Conservation (phyloP, 2,797 vertebrate species). For the Myripristis murdjan region DNA sequence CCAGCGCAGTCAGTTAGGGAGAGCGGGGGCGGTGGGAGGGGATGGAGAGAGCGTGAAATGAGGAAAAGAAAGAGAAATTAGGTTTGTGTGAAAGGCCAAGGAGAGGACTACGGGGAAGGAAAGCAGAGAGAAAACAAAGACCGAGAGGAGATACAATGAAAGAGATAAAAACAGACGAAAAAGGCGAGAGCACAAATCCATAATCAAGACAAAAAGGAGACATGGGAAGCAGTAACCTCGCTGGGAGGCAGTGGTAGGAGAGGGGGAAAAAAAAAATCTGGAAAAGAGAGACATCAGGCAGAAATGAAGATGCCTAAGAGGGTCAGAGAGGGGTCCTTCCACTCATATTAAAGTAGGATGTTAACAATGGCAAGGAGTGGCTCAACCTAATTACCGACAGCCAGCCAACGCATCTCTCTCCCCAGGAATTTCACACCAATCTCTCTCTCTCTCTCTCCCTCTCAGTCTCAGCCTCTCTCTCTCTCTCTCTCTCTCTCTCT, state of each 20-base stretch:
- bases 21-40: slow-evolving; percentile 7
- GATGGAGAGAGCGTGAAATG: slow-evolving; percentile 40
- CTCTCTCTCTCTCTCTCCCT: slow-evolving; percentile 47
- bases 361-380: slow-evolving; percentile 84
- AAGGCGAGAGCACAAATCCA: background rate
- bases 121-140: slow-evolving; percentile 24
- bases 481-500: slow-evolving; percentile 22
- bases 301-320: slow-evolving; percentile 66
- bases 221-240: too few relatives aligned
- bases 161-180: slow-evolving; percentile 3
- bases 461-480: slow-evolving; percentile 32
- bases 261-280: background rate
- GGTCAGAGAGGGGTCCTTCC: slow-evolving; percentile 76
- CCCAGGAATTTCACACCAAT: slow-evolving; percentile 77
- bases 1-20: slow-evolving; percentile 63
- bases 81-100: slow-evolving; percentile 75
- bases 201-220: slow-evolving; percentile 3
- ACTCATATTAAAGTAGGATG: slow-evolving; percentile 82
- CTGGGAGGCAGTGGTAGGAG: background rate
- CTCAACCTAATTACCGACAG: slow-evolving; percentile 85
- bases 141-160: slow-evolving; percentile 17
- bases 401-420: slow-evolving; percentile 64
- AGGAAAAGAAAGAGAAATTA: slow-evolving; percentile 51
- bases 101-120: slow-evolving; percentile 48
- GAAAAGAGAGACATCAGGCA: slow-evolving; percentile 52